phyloP scores from a whole-genome alignment of 1,140 invertebrate species.

The Zaprionus gabonicus region DNA sequence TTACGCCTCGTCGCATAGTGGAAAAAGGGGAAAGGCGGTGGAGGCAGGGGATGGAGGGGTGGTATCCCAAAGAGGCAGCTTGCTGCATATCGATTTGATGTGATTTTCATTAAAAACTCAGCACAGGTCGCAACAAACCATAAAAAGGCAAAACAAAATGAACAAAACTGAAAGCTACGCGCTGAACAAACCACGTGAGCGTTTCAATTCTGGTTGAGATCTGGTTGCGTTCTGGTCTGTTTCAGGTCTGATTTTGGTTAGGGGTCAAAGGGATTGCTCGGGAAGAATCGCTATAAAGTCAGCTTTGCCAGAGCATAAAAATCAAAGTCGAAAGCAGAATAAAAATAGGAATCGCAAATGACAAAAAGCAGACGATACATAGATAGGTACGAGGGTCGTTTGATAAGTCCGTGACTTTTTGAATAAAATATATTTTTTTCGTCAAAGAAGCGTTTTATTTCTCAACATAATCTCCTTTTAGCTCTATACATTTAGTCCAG shows the following conservation, averaged over 20 bases:
- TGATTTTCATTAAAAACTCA: slow-evolving; percentile 80
- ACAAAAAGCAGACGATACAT: slow-evolving; percentile 32
- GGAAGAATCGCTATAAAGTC: slow-evolving; percentile 66
- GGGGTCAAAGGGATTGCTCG: slow-evolving; percentile 41
- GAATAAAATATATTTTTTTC: too few relatives aligned
- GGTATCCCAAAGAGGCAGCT: slow-evolving; percentile 22
- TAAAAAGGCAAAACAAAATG: slow-evolving; percentile 22
- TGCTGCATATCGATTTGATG: slow-evolving; percentile 77
- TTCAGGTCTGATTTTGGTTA: slow-evolving; percentile 17
- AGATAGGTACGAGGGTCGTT: too few relatives aligned
- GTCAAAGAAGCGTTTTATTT: too few relatives aligned
- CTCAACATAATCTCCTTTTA: too few relatives aligned
- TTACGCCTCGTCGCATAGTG: not conserved
- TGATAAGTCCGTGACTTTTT: too few relatives aligned
- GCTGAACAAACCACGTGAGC: slow-evolving; percentile 53
- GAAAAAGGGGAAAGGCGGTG: not conserved
- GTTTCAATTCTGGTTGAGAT: slow-evolving; percentile 22
- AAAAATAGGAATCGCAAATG: slow-evolving; percentile 30
- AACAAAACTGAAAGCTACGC: slow-evolving; percentile 49
- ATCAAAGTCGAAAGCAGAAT: slow-evolving; percentile 35
- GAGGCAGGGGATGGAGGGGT: slow-evolving; percentile 8
- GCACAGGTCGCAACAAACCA: slow-evolving; percentile 61
- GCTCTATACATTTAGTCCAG: too few relatives aligned
- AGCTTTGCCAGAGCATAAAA: slow-evolving; percentile 41
- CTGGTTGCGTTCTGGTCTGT: slow-evolving; percentile 7